Percentiles rank a stretch among this genome's conserved stretches.
Evolutionary conservation across 2,797 vertebrate genomes (phyloP).

Genomic region (Megaceryle alcyon): DNA sequence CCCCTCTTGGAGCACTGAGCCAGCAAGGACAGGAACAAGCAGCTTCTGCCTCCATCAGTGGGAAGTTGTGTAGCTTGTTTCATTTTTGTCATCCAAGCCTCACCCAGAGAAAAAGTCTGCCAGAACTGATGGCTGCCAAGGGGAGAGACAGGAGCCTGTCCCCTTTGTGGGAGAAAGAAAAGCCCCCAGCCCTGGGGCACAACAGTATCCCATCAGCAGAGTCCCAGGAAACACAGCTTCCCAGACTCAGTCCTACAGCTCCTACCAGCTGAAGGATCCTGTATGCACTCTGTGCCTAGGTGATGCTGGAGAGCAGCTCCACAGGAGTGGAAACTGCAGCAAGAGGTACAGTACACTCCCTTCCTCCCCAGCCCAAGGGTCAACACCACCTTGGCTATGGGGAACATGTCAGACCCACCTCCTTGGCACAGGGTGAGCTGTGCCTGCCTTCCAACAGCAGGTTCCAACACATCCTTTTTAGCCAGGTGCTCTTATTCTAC

Average conservation of each 20-base stretch:
- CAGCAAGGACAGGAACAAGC: not conserved
- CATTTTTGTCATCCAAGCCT: not conserved
- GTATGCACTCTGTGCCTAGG: rapidly evolving
- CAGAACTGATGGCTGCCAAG: not conserved
- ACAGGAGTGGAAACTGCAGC: not conserved
- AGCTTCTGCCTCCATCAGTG: not conserved
- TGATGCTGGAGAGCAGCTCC: not conserved
- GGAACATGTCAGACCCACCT: rapidly evolving
- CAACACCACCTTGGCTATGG: not conserved
- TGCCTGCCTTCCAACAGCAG: not conserved
- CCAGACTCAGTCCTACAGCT: not conserved
- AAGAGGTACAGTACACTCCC: not conserved
- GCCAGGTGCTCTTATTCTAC: not conserved
- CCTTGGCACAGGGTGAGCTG: not conserved
- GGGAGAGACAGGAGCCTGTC: not conserved
- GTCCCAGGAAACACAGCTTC: not conserved
- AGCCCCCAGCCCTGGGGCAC: not conserved
- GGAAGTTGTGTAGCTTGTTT: not conserved
- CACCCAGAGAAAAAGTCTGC: not conserved
- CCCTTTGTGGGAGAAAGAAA: rapidly evolving
- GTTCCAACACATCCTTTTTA: not conserved
- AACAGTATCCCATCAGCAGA: not conserved
- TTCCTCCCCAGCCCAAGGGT: not conserved
- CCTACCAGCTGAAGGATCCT: not conserved
- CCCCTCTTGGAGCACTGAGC: not conserved